Base-by-base conservation (phyloP, 2,113 vertebrate genomes). In the Ageneiosus marmoratus region DNA sequence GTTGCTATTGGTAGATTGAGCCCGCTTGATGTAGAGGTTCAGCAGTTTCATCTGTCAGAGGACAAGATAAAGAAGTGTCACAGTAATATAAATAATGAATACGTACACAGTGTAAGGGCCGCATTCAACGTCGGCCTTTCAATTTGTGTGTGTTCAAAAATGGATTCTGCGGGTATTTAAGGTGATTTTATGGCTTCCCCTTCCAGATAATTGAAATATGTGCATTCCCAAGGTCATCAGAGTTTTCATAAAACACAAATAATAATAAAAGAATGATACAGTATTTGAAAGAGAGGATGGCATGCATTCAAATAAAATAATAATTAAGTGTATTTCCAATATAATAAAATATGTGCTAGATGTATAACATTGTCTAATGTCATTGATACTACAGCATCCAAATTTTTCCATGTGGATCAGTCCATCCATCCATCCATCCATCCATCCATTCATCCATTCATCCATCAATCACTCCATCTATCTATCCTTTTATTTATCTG, bases 11-110 rank as follows among this genome's bases (percentile, higher is more conserved):
- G 96, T 97, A 10, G 96, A 97, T 88, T 99, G 97, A 15, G 97
- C 98, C 85, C 97, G 93, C 92, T 98, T 99, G 93, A 99, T 99
- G 89, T 99, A 99, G 82, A 99, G 93, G 87, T 99, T 99, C 58
- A 99, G 91, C 60, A 99, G 94, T 91, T 99, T 99, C 96, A 99
- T 98, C 97, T 99, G 94, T 46, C 32, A 69, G 53, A 74, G 65
- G 50, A 85, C 44, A 20, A 22, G 24, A 32, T 8, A 70, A 69
- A 62, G 22, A 48, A 27, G 70, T 2, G 48, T 0, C 44, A 73
- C 27, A 13, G 27, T 50, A 46, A 46, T 72, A 15, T 24, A 27
- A 72, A 72, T 22, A 46, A n/a, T 27, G 24, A 22, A 72, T 44
- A 1, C 41, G 18, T 34, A 20, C 6, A 67, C 27, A 29, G 5